Base-by-base conservation (phyloP, 2,797 vertebrate species). In the Masticophis lateralis region DNA sequence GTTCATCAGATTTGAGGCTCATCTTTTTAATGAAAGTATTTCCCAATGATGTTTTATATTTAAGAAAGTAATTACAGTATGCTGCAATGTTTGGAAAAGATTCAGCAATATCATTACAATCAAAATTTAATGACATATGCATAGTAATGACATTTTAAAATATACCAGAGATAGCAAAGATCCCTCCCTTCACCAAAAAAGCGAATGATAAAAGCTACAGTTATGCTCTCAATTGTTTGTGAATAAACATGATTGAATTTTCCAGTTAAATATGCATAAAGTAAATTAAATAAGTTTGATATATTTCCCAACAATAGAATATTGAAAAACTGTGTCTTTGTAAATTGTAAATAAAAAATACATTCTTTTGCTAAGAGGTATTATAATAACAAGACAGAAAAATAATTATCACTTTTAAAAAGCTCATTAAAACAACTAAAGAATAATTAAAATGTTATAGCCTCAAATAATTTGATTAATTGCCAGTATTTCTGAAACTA, bases 261-360 rank as follows among this genome's bases (percentile, higher is more conserved):
- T 88, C 32, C 28, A 32, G 14, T 63, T 92, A 88, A 56, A 59
- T 51, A 79, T 25, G 11, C 55, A 32, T 60, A 83, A 37, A 79
- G 86, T 47, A 83, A n/a, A 11, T 59, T 59, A 66, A 95, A n/a
- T 22, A 86, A 20, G 88, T 93, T 88, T 27, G 18, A 74, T 88
- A 61, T 9, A 79, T 1, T 74, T 87, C 86, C 47, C 4, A 0
- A 18, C 91, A 4, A n/a, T 53, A 86, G 25, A 14, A 89, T 14
- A 13, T 1, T 87, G 3, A 69, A 57, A 47, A 93, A 57, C 0
- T 20, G 7, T 93, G 83, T 63, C 13, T 12, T 53, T 47, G 32
- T 53, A 79, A 92, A 10, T 61, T 66, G 91, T 37, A 94, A 88
- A 37, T 95, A 88, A 95, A 51, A 96, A 95, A 95, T 92, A 66